Base-by-base conservation (phyloP, 2,113 vertebrate species). In the Pterocles burchelli region DNA sequence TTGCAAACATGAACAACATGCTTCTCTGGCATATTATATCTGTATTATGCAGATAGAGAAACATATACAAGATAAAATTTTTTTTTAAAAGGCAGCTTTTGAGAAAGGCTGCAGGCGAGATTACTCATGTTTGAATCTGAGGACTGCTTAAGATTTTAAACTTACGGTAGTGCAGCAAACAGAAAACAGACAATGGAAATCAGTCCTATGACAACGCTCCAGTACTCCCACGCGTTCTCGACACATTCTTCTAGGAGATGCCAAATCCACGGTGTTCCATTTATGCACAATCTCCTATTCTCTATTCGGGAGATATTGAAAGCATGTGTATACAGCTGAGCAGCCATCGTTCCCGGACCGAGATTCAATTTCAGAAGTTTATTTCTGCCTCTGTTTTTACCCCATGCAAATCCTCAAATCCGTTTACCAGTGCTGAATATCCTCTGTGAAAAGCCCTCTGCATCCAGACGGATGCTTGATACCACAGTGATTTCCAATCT, bases 161-260 rank as follows among this genome's bases (percentile, higher is more conserved):
- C 97, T 98, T 92, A 96, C 93, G 97, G 97, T 43, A 98, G 91
- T 36, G 98, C 97, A 92, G 98, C 98, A 92, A 98, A 97, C 75
- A 98, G 96, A 57, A 98, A 98, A 73, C 98, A 98, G 85, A 97
- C 94, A 97, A 98, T 98, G 80, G 98, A 98, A 67, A 97, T 7
- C 55, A 98, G 97, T 45, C 97, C 98, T 63, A 95, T 89, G 80
- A 98, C 87, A 54, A 97, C 65, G 15, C 97, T 98, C 90, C 97
- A 98, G 78, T 97, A 97, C 91, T 98, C 97, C 98, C 98, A 98
- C 54, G 65, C 95, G 19, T 92, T 98, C 28, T 97, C 95, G 28
- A 98, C 98, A 88, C 97, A 97, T 95, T 97, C 97, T 79, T 96
- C 93, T 29, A 98, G 96, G 34, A 98, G 96, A 87, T 98, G 97